A percentile compares a stretch with the other conserved stretches of the same genome.
Conservation (phyloP, 2,888 invertebrate genomes). For the Idaea biselata region DNA sequence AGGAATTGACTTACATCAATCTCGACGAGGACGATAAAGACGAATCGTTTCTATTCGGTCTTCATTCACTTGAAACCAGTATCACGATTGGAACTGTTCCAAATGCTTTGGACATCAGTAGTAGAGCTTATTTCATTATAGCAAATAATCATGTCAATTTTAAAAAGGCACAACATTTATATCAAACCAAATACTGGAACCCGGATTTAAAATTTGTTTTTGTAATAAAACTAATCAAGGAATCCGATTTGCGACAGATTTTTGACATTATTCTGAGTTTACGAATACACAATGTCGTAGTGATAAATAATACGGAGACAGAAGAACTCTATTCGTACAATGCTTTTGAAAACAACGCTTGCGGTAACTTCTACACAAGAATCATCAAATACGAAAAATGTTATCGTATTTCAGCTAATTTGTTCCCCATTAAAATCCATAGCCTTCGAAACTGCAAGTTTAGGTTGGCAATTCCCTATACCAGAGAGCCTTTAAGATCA, state of each 20-base stretch:
- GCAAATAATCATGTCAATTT: background rate
- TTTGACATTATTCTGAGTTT: conserved; percentile 42
- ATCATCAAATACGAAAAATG: conserved; percentile 49
- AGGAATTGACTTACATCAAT: conserved; percentile 2
- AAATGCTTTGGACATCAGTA: background rate
- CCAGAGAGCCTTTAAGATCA: conserved; percentile 46
- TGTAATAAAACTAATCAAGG: background rate
- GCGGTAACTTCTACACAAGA: conserved; percentile 49
- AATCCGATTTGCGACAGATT: conserved; percentile 31
- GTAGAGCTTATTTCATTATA: background rate
- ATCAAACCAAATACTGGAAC: background rate
- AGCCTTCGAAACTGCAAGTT: conserved; percentile 51
- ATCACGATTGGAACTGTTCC: background rate
- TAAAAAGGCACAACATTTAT: background rate
- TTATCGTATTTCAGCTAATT: conserved; percentile 18
- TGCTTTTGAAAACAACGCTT: conserved; percentile 53
- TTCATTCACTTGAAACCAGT: conserved; percentile 15
- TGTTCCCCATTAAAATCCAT: conserved; percentile 44
- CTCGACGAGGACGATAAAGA: conserved; percentile 5
- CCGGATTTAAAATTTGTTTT: background rate
- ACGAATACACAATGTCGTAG: conserved; percentile 41
- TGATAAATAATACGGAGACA: conserved; percentile 39
- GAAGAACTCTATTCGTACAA: conserved; percentile 51
- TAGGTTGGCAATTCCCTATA: conserved; percentile 40
- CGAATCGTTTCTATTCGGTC: conserved; percentile 18